phyloP scores from a whole-genome alignment of 2,113 vertebrate genomes.

The Bos indicus region DNA sequence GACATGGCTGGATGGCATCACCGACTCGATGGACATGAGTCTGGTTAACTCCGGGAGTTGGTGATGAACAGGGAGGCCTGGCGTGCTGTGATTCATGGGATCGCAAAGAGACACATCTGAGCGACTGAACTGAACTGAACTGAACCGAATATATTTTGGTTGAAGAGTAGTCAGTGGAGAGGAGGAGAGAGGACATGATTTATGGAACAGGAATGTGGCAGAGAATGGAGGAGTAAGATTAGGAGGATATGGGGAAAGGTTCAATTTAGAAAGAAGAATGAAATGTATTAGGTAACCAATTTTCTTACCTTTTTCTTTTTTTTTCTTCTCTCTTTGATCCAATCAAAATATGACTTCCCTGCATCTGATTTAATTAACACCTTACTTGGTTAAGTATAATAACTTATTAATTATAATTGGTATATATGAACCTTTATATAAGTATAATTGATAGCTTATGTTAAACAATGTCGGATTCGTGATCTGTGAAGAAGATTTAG shows the following conservation, averaged over 20 bases:
- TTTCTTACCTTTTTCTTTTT: not conserved
- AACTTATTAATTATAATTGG: not conserved
- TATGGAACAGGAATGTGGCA: constrained; percentile 6
- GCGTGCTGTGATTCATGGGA: too few species aligned
- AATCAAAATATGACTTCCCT: constrained; percentile 19
- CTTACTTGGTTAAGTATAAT: not conserved
- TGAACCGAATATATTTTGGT: not conserved
- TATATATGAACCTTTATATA: not conserved
- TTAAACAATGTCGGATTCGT: not conserved
- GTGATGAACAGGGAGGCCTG: too few species aligned
- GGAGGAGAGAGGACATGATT: not conserved
- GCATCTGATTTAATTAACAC: not conserved
- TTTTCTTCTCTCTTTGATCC: not conserved
- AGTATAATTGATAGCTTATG: not conserved
- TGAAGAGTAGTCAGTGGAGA: not conserved
- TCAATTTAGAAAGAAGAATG: constrained; percentile 11
- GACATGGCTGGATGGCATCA: too few species aligned
- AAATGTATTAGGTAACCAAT: not conserved
- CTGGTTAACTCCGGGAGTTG: too few species aligned
- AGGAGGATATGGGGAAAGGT: not conserved
- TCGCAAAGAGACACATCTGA: too few species aligned
- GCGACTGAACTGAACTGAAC: too few species aligned
- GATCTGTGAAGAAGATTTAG: not conserved
- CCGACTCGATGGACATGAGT: too few species aligned
- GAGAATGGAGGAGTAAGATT: not conserved